Base-by-base conservation (phyloP, 2,113 vertebrate genomes). In the Hymenochirus boettgeri region DNA sequence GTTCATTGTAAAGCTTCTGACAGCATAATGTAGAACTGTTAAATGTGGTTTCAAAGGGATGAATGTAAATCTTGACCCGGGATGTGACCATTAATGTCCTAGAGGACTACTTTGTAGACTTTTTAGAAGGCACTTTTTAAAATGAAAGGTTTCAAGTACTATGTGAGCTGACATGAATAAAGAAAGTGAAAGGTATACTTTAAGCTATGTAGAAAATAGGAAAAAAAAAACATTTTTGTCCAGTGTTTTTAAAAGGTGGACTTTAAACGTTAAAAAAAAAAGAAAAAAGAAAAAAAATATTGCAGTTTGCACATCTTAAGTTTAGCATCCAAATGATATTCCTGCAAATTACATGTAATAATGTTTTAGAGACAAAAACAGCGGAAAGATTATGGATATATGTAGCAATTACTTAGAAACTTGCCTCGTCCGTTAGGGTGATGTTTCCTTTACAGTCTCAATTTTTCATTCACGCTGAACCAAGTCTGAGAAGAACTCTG, bases 231-330 rank as follows among this genome's bases (percentile, higher is more conserved):
- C 79, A 88, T 81, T 83, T 76, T 84, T 91, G 90, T 96, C 90
- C 90, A 92, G 89, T 95, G 92, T 95, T 94, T 93, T 86, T 81
- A 83, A 79, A 83, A 85, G 90, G 88, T 86, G 89, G 92, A 94
- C 89, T 94, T 95, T 92, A 93, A 86, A 85, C 65, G 51, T 29
- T 52, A 67, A 59, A 65, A 61, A 46, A 19, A 47, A 47, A 50
- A 39, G 45, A 60, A 86, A 84, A 93, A 94, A n/a, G 59, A 51
- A 57, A 56, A 62, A 87, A 85, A 93, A 93, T 88, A 86, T 97
- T 97, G 94, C 96, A 76, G 90, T 97, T 99, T 99, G 96, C 95
- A 99, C 96, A 99, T 96, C 83, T 88, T 92, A 88, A 81, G 89
- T 89, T 87, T 91, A 82, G 92, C 83, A 83, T 82, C 80, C 90